Evolutionary conservation across 1,140 invertebrate genomes (phyloP).

Genomic region (Kradibia gibbosae): DNA sequence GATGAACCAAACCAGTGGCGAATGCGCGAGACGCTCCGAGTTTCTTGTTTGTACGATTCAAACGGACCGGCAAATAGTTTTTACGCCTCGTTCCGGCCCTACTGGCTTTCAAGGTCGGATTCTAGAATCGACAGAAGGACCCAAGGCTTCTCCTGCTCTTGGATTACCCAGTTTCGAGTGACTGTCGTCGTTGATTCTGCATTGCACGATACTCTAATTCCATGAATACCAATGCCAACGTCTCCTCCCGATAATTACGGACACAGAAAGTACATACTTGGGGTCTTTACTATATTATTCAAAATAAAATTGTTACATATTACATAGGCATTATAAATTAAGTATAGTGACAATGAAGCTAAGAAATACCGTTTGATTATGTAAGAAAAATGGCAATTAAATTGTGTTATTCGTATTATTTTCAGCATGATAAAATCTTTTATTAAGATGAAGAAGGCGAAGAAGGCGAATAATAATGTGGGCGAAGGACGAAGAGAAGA

Average conservation of each 20-base stretch:
- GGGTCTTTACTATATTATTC: not conserved
- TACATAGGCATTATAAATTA: not conserved
- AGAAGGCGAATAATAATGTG: not conserved
- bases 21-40: no score
- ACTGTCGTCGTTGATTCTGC: not conserved
- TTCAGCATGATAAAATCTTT: not conserved
- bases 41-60: not conserved
- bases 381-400: conserved; percentile 18
- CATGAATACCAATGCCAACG: not conserved
- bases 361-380: conserved; percentile 5
- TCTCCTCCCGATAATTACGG: not conserved
- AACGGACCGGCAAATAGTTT: no score
- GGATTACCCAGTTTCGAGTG: not conserved
- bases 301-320: not conserved
- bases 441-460: not conserved
- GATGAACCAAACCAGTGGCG: no score
- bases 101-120: not conserved
- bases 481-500: no score
- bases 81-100: no score
- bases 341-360: conserved; percentile 6
- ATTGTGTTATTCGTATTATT: conserved; percentile 22
- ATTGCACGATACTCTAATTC: not conserved
- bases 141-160: no score
- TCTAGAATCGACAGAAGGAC: not conserved
- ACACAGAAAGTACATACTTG: not conserved